Conservation (phyloP, 2,888 invertebrate genomes). For the Amphiduros pacificus region DNA sequence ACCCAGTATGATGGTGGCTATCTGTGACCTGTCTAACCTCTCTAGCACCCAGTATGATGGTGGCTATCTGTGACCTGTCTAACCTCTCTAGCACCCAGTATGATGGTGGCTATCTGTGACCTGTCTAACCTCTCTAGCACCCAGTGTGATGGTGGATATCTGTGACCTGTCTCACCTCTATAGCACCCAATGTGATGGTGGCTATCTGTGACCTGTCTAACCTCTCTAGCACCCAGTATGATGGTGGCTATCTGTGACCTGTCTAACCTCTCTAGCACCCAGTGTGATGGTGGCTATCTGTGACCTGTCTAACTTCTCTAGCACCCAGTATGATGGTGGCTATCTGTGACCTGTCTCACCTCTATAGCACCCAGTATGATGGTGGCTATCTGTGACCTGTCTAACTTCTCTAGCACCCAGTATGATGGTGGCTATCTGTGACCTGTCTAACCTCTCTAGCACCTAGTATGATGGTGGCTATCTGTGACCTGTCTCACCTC, state of each 20-base stretch:
- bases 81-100: constrained; percentile 91
- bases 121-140: too few relatives aligned
- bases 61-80: constrained; percentile 91
- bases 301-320: constrained; percentile 99
- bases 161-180: constrained; percentile 84
- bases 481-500: constrained; percentile 98
- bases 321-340: too few relatives aligned
- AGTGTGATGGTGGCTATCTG: constrained; percentile 97
- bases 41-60: constrained; percentile 93
- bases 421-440: constrained; percentile 96
- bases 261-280: constrained; percentile 86
- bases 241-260: too few relatives aligned
- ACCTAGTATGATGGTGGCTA: constrained; percentile 95
- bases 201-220: constrained; percentile 97
- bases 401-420: constrained; percentile 88
- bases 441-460: constrained; percentile 99
- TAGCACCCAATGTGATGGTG: constrained; percentile 93
- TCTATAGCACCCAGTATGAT: constrained; percentile 96
- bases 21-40: constrained; percentile 89
- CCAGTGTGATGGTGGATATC: too few relatives aligned
- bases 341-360: too few relatives aligned
- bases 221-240: too few relatives aligned
- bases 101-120: constrained; percentile 97
- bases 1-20: constrained; percentile 95
- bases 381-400: constrained; percentile 94